These are phyloP conservation scores for Gnathonemus longibarbis DNA, from an alignment of 2,113 vertebrate species.

Conservation along the genomic window DNA sequence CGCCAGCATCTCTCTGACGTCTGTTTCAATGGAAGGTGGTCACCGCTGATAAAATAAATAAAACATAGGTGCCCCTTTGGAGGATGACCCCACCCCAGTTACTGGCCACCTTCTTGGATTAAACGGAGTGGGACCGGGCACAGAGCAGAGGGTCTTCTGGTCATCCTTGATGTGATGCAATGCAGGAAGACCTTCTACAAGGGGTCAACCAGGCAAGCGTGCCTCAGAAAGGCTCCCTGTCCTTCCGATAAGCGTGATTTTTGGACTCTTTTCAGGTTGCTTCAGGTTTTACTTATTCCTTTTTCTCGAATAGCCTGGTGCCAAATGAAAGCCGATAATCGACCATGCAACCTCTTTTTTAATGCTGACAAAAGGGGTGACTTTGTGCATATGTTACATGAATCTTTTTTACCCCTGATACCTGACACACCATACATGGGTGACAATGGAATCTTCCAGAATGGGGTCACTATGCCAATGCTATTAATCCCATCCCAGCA, in stretches of 20 bases:
- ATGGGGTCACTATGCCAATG: not conserved
- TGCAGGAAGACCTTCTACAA: not conserved
- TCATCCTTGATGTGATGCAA: not conserved
- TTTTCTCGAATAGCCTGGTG: not conserved
- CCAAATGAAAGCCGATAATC: not conserved
- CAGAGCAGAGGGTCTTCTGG: not conserved
- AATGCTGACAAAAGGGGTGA: not conserved
- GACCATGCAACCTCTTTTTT: not conserved
- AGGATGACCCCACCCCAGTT: conserved; percentile 34
- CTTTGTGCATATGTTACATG: not conserved
- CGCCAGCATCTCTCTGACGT: not conserved
- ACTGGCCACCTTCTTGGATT: conserved; percentile 45
- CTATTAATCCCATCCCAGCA: not conserved
- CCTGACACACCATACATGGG: not conserved
- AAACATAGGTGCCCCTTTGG: conserved; percentile 38
- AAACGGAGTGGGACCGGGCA: conserved; percentile 30
- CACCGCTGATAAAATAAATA: conserved; percentile 43
- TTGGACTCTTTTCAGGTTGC: not conserved
- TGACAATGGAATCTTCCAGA: not conserved
- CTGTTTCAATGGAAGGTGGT: not conserved
- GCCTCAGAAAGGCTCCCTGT: not conserved
- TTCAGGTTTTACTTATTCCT: not conserved
- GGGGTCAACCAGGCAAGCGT: not conserved
- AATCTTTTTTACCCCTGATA: not conserved
- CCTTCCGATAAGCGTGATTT: not conserved